Conservation (phyloP, 2,888 invertebrate species). For the Trichacis sp. region DNA sequence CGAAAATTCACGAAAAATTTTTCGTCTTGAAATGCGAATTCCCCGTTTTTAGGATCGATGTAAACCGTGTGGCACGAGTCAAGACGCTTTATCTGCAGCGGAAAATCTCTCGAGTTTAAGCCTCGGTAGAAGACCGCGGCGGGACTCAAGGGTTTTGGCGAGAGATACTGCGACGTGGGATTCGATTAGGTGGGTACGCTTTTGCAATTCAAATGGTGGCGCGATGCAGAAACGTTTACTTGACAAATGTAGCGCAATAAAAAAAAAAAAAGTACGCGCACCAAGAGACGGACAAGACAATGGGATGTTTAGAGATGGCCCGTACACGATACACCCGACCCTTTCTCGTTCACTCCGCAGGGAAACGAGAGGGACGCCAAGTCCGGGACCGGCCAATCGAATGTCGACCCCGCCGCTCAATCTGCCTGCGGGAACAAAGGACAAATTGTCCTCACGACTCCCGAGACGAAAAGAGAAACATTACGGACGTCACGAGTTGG, state of each 20-base stretch:
- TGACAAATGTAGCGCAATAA: conserved; percentile 67
- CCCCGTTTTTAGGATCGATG: conserved; percentile 28
- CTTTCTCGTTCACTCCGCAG: conserved; percentile 22
- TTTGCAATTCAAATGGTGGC: conserved; percentile 64
- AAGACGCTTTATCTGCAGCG: conserved; percentile 36
- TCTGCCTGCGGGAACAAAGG: conserved; percentile 53
- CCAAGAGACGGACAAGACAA: conserved; percentile 67
- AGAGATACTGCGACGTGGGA: conserved; percentile 44
- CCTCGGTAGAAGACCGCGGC: conserved; percentile 44
- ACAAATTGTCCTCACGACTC: conserved; percentile 52
- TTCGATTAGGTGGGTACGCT: conserved; percentile 46
- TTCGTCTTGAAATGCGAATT: neutral
- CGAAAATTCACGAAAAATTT: too few species aligned
- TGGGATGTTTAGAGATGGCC: conserved; percentile 65
- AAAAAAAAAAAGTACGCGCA: conserved; percentile 45
- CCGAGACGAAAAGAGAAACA: conserved; percentile 21
- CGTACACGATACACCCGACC: conserved; percentile 52
- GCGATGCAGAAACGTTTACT: conserved; percentile 52
- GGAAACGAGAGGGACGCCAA: conserved; percentile 38
- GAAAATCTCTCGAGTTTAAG: conserved; percentile 30
- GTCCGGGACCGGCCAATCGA: conserved; percentile 44
- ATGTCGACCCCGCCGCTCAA: conserved; percentile 51
- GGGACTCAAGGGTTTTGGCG: conserved; percentile 35
- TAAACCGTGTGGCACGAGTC: conserved; percentile 41
- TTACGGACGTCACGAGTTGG: conserved; percentile 21